Base-by-base conservation (phyloP, 2,113 vertebrate genomes). In the Abramis brama region DNA sequence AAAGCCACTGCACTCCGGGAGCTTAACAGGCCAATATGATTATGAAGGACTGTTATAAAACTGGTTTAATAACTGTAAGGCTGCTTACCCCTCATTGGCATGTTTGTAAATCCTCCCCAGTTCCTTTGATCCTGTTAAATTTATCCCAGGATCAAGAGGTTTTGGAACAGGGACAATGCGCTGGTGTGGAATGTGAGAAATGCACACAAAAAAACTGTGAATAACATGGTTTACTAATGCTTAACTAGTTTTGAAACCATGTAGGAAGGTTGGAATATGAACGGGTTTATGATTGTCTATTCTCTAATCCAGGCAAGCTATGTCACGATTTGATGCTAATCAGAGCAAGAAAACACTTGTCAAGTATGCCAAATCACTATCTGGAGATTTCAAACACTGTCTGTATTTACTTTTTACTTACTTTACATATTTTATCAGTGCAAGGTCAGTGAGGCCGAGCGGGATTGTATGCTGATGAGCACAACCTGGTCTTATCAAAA, bases 301-400 rank as follows among this genome's bases (percentile, higher is more conserved):
- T 70, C 79, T 62, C 33, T 78, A 76, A 88, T 82, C 36, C 64
- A 82, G 77, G 55, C 43, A 83, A 73, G 87, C 62, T 70, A 82
- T 55, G 57, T 85, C 76, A 78, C 33, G 52, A 43, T 21, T 15
- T 60, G 76, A 86, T 84, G 76, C 82, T 81, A 86, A 88, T 75
- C 45, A 79, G 82, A 86, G 73, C 75, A 84, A 84, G 87, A 86
- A 79, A 74, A 68, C 64, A 78, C 81, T 76, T 43, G 82, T 47
- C 85, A 80, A 78, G n/a, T 84, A 81, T 52, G 76, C 74, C 85
- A 86, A 78, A 19, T 88, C 43, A 5, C 45, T 21, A 39, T 73
- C 66, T 76, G 21, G 15, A 70, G 59, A 76, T 60, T 86, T 83
- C 66, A 79, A 57, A 83, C 21, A 27, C 8, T 21, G 17, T 70